These are phyloP conservation scores for Phengaris arion DNA, from an alignment of 2,888 invertebrate species.

Conservation along the genomic window DNA sequence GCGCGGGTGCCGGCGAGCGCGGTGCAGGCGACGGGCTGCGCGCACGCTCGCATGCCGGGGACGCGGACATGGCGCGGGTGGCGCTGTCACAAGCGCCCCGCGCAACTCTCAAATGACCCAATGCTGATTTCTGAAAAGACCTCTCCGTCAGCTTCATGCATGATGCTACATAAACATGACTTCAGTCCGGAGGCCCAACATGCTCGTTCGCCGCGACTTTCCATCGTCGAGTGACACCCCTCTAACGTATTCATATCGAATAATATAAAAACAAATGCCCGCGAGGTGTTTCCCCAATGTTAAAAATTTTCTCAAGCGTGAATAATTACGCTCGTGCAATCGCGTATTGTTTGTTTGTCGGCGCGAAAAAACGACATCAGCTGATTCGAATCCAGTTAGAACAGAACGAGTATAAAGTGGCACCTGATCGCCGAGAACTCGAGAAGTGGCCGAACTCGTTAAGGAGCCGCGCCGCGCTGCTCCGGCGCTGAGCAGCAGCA, in stretches of 20 bases:
- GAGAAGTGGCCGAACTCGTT: constrained; percentile 75
- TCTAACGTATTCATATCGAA: neutral
- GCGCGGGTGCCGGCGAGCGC: constrained; percentile 83
- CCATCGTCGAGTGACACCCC: neutral
- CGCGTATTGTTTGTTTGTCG: constrained; percentile 42
- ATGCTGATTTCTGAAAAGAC: constrained; percentile 63
- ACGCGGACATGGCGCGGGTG: constrained; percentile 73
- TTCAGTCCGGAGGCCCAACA: constrained; percentile 36
- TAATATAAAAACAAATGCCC: neutral
- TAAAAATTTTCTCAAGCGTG: constrained; percentile 4
- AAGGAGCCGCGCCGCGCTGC: constrained; percentile 63
- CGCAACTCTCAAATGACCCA: constrained; percentile 57
- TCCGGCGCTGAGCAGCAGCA: constrained; percentile 54
- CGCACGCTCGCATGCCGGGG: constrained; percentile 66
- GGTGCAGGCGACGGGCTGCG: constrained; percentile 74
- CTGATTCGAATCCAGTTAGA: constrained; percentile 77
- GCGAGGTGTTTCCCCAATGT: neutral
- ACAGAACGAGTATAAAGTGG: constrained; percentile 75
- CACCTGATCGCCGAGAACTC: constrained; percentile 72
- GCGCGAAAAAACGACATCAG: constrained; percentile 64
- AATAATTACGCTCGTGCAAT: constrained; percentile 3
- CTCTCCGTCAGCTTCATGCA: constrained; percentile 35
- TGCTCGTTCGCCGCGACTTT: constrained; percentile 40
- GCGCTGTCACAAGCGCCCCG: constrained; percentile 70
- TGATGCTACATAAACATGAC: neutral